Percentiles rank a stretch among this genome's conserved stretches.
phyloP scores from a whole-genome alignment of 2,797 vertebrate species.

The Hemitrygon akajei region DNA sequence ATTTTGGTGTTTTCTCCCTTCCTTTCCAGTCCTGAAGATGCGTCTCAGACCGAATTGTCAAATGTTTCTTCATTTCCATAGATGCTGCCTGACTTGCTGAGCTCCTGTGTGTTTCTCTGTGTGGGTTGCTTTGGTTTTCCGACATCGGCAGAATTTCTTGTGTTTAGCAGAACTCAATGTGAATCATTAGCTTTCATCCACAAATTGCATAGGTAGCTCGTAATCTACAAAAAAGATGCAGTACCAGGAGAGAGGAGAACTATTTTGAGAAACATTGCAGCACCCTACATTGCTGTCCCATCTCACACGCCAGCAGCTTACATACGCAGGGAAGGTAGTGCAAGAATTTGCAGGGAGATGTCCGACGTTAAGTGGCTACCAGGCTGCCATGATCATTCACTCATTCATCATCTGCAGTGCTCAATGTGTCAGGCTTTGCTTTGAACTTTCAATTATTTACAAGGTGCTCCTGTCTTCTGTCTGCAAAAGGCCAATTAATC shows the following conservation, averaged over 20 bases:
- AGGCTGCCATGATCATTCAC: conserved; percentile 36
- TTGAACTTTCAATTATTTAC: conserved; percentile 46
- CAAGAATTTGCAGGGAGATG: conserved; percentile 39
- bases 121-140: no score
- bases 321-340: neutral
- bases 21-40: no score
- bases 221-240: neutral
- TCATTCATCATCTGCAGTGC: conserved; percentile 42
- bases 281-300: neutral
- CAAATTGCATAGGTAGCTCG: neutral
- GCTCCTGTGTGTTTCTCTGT: no score
- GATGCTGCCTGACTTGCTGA: no score
- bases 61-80: no score
- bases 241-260: neutral
- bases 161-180: neutral
- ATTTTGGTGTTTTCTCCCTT: no score
- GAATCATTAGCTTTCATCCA: neutral
- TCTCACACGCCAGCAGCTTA: conserved; percentile 11
- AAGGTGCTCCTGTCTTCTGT: conserved; percentile 41
- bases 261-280: neutral
- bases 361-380: conserved; percentile 34
- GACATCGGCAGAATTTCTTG: no score
- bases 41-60: no score
- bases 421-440: conserved; percentile 40
- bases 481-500: conserved; percentile 41